A percentile compares a stretch with the other conserved stretches of the same genome.
Evolutionary conservation across 1,140 invertebrate genomes (phyloP).

Genomic region (Drosophila biarmipes): DNA sequence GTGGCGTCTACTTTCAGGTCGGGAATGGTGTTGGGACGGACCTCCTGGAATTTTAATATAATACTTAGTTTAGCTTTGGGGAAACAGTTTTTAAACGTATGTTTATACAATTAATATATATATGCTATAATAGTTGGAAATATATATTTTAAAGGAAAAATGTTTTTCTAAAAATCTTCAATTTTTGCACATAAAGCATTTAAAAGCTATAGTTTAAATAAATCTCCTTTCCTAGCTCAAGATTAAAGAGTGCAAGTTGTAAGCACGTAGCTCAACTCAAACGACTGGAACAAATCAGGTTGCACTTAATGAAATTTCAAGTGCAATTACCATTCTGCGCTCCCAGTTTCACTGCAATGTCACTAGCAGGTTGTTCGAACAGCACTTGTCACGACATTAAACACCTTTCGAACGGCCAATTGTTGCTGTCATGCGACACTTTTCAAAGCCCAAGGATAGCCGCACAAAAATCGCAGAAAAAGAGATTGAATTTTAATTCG

Average conservation of each 20-base stretch:
- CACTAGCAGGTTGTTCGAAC: slow-evolving; percentile 17
- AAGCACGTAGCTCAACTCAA: slow-evolving; percentile 14
- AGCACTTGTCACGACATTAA: slow-evolving; percentile 32
- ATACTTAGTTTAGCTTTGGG: background rate
- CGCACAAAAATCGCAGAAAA: background rate
- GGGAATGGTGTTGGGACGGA: slow-evolving; percentile 78
- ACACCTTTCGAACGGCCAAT: slow-evolving; percentile 58
- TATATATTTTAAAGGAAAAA: no score
- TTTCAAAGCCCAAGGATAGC: slow-evolving; percentile 19
- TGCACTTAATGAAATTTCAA: slow-evolving; percentile 30
- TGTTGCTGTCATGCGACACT: slow-evolving; percentile 40
- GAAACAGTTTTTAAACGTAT: no score
- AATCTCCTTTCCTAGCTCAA: slow-evolving; percentile 1
- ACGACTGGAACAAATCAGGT: slow-evolving; percentile 21
- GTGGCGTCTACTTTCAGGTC: slow-evolving; percentile 86
- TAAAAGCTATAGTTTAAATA: no score
- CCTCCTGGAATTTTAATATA: slow-evolving; percentile 52
- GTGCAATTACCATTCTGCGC: slow-evolving; percentile 33
- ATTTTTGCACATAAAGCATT: no score
- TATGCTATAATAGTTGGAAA: no score
- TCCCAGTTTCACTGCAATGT: slow-evolving; percentile 26
- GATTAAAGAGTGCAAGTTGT: background rate
- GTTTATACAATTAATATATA: no score
- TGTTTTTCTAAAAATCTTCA: no score
- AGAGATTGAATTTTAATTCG: slow-evolving; percentile 3